Percentiles rank a stretch among this genome's conserved stretches.
Conservation (phyloP, 2,888 invertebrate genomes). For the Ormyrus labotus region DNA sequence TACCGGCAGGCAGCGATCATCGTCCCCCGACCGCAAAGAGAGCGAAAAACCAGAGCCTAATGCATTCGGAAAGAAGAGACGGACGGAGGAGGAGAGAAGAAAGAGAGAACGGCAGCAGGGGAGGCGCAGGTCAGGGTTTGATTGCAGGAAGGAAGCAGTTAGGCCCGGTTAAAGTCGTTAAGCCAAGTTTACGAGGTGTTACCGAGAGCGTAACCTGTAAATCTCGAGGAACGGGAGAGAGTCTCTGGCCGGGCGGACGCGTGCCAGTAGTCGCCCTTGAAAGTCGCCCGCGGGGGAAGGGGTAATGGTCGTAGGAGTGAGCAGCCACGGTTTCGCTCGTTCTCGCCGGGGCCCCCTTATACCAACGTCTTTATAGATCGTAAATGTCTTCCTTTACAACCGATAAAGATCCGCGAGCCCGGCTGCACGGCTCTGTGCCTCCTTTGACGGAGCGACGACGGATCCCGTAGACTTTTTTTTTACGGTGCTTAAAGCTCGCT, state of each 20-base stretch:
- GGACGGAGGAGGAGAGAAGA: conserved; percentile 6
- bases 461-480: no score
- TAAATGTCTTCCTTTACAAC: conserved; percentile 76
- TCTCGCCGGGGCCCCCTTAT: conserved; percentile 57
- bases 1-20: neutral
- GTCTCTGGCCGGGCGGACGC: conserved; percentile 66
- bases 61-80: neutral
- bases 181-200: conserved; percentile 76
- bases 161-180: conserved; percentile 76
- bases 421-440: neutral
- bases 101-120: conserved; percentile 55
- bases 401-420: conserved; percentile 71
- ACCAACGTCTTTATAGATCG: conserved; percentile 75
- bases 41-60: neutral
- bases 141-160: conserved; percentile 76
- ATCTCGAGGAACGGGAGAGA: conserved; percentile 69
- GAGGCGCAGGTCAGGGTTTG: conserved; percentile 73
- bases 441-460: conserved; percentile 43
- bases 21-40: neutral
- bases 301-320: conserved; percentile 59
- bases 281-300: conserved; percentile 61
- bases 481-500: no score
- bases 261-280: conserved; percentile 75
- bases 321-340: neutral
- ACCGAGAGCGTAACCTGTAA: conserved; percentile 76